Base-by-base conservation (phyloP, 1,140 invertebrate genomes). In the Cydia pomonella region DNA sequence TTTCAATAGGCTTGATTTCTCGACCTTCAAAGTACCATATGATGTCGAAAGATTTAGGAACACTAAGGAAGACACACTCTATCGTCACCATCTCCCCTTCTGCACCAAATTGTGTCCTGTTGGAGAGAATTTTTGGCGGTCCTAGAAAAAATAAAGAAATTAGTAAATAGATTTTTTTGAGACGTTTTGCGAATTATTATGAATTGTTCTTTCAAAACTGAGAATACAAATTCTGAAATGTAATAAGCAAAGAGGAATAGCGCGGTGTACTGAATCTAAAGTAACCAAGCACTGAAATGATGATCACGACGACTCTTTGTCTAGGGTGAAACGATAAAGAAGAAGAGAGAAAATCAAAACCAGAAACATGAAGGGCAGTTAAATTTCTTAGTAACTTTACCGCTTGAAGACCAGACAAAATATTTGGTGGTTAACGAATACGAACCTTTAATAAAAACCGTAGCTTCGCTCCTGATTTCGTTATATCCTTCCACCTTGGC, bases 11-110 rank as follows among this genome's bases (percentile, higher is more conserved):
- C 89, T 97, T 97, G 75, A 98, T 96, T 88, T 97, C 95, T 78
- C 95, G 95, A 76, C 97, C 97, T 86, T 96, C 96, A 84, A 96
- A 97, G 75, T 95, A 96, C 97, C 97, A 98, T n/a, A 95, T 88
- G 7, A 99, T 96, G 71, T 96, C 95, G 82, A 97, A 96, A 18
- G 98, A 97, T 82, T 96, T 96, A 21, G 98, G 98, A 77, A 99
- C 96, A 29, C 97, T 97, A 77, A 96, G 94, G 9, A 97, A 96
- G 50, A 95, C 94, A 89, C 98, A 99, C 92, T 98, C 97, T 13
- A 99, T 94, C 84, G 96, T 94, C 0, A 96, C 96, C 18, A 94
- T 95, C 79, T 97, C 97, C 0, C 97, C 97, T 78, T 95, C 95
- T 6, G 95, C 93, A 1, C 97, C 98, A 80, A 97, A 97, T 88